A percentile compares a stretch with the other conserved stretches of the same genome.
These are phyloP conservation scores for Anhinga rufa DNA, from an alignment of 2,113 vertebrate genomes.

Conservation along the genomic window DNA sequence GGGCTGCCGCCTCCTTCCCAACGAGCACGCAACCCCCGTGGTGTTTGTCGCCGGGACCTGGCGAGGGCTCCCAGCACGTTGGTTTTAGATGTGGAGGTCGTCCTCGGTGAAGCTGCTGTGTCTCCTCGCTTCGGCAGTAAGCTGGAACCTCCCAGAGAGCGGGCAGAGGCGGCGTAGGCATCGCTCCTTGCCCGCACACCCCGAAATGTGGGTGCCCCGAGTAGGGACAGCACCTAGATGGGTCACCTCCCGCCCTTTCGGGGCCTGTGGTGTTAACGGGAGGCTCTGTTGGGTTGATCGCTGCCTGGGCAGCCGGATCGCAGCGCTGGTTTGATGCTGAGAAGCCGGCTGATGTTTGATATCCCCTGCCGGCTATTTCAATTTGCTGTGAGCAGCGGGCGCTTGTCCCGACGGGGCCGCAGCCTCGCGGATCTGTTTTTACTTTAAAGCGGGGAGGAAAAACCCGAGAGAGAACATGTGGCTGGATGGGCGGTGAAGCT, in stretches of 20 bases:
- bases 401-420: neutral
- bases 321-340: neutral
- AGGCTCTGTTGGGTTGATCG: neutral
- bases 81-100: neutral
- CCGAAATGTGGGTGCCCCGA: neutral
- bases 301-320: neutral
- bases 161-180: neutral
- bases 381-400: neutral
- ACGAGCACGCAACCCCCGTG: fast-evolving
- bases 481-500: neutral
- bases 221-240: neutral
- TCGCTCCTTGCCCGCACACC: neutral
- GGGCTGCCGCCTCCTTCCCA: neutral
- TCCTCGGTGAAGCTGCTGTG: fast-evolving
- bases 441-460: neutral
- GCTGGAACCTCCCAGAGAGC: neutral
- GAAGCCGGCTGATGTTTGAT: neutral
- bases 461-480: neutral
- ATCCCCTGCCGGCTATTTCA: neutral
- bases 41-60: fast-evolving
- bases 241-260: too few relatives aligned
- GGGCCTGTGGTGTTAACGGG: neutral
- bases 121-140: neutral
- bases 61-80: neutral
- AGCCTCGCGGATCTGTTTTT: neutral